Evolutionary conservation across 1,140 invertebrate species (phyloP), one percentile per base, ranked within the genome.

Genomic region (Conopomorpha cramerella): DNA sequence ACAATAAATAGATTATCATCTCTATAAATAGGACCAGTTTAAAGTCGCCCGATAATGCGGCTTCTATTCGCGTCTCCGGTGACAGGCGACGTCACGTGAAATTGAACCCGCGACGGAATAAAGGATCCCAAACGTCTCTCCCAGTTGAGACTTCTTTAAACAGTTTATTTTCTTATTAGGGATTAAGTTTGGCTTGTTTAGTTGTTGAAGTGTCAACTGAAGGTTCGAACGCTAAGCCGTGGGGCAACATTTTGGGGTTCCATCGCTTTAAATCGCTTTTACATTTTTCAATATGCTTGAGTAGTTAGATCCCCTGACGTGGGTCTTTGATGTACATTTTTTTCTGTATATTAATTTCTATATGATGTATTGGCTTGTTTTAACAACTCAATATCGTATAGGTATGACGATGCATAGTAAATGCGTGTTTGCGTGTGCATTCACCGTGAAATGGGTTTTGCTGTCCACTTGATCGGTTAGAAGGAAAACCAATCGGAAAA

Each of bases 1-100:
- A 70, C 67, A 74, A 71, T 71, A 76, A 76, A 76, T 72, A 72
- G 66, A 74, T 72, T 71, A 70, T 57, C 52, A 72, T 57, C 66
- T 55, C 59, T 67, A 74, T 74, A 74, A 72, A 74, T 70, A 74
- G 70, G 60, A 51, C 53, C 60, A 62, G 65, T 64, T 57, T 53
- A 51, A 61, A 51, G 57, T 61, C 51, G n/a, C 55, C 51, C 43
- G 50, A 64, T 71, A 70, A 68, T 68, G 55, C 55, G 53, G 45
- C 49, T 60, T 40, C 59, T 47, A 58, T 62, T 68, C 49, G 52
- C 55, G 58, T 76, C 67, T 57, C 31, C 33, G 56, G 56, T 76
- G 71, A 76, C 71, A 72, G 65, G 63, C 60, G 58, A 60, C 70
- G 61, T 56, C 63, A 71, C 67, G 61, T 72, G 60, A 68, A 76